Evolutionary conservation across 1,140 invertebrate species (phyloP).

Genomic region (Zaprionus nigranus): DNA sequence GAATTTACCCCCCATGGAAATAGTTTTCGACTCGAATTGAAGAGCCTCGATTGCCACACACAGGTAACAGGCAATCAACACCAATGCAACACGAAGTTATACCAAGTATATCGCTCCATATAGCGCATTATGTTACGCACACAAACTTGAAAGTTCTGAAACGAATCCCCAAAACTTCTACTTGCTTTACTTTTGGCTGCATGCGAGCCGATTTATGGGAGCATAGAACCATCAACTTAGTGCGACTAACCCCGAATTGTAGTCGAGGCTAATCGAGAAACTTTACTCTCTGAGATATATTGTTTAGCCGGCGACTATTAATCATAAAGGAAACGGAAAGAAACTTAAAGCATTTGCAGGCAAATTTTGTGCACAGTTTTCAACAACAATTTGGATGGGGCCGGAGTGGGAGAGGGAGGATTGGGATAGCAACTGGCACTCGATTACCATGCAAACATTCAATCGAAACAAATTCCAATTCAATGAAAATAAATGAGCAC

Average conservation of each 20-base stretch:
- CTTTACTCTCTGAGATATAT: constrained; percentile 71
- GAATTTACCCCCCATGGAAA: not conserved
- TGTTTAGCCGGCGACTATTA: constrained; percentile 60
- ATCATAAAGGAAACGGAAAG: constrained; percentile 48
- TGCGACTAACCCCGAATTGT: constrained; percentile 22
- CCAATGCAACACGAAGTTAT: constrained; percentile 47
- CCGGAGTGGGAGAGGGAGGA: not conserved
- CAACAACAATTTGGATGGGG: constrained; percentile 43
- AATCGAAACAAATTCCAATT: constrained; percentile 82
- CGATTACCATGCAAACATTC: constrained; percentile 82
- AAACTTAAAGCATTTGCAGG: constrained; percentile 50
- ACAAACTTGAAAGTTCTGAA: constrained; percentile 14
- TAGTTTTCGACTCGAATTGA: constrained; percentile 4
- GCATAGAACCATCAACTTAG: constrained; percentile 28
- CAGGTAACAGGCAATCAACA: constrained; percentile 14
- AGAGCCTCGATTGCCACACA: constrained; percentile 13
- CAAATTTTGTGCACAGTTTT: constrained; percentile 52
- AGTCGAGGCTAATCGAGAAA: constrained; percentile 64
- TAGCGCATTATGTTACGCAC: constrained; percentile 46
- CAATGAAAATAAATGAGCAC: constrained; percentile 82
- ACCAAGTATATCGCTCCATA: constrained; percentile 34
- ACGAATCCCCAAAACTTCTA: constrained; percentile 33
- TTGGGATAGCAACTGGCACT: constrained; percentile 59
- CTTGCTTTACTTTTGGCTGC: constrained; percentile 31
- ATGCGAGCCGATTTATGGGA: constrained; percentile 61